Conservation (phyloP, 2,888 invertebrate genomes). For the Brenthis hecate region DNA sequence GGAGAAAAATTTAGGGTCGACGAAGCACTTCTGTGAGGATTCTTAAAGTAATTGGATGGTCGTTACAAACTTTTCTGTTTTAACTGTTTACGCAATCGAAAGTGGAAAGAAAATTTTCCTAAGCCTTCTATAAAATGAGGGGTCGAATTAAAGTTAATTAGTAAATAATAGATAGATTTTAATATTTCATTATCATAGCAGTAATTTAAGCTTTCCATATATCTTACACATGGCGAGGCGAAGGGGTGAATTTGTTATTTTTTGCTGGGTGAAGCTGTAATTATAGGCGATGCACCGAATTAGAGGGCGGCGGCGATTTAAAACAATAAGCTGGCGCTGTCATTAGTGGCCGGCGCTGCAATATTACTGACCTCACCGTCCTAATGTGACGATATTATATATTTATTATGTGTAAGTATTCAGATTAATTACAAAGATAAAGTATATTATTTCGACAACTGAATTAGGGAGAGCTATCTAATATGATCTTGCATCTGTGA, state of each 20-base stretch:
- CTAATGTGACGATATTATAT: conserved; percentile 74
- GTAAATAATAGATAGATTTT: conserved; percentile 2
- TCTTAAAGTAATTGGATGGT: conserved; percentile 80
- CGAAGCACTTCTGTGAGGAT: conserved; percentile 78
- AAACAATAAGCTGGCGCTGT: conserved; percentile 76
- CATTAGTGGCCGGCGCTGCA: conserved; percentile 66
- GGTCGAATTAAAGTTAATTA: conserved; percentile 20
- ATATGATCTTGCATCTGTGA: conserved; percentile 10
- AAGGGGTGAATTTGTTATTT: conserved; percentile 72
- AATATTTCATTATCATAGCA: conserved; percentile 38
- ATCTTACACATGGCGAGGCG: conserved; percentile 65
- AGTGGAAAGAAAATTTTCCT: conserved; percentile 37
- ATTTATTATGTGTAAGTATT: conserved; percentile 55
- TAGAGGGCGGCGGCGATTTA: conserved; percentile 78
- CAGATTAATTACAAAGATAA: conserved; percentile 47
- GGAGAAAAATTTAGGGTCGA: conserved; percentile 78
- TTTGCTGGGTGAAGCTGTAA: conserved; percentile 59
- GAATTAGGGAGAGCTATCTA: conserved; percentile 15
- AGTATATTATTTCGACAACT: conserved; percentile 28
- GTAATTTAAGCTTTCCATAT: conserved; percentile 43
- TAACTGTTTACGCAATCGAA: conserved; percentile 68
- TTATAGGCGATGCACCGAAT: conserved; percentile 72
- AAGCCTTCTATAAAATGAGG: conserved; percentile 20
- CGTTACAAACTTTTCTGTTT: conserved; percentile 76
- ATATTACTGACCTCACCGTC: conserved; percentile 59